These are phyloP conservation scores for Leptinotarsa rubiginosa DNA, from an alignment of 2,888 invertebrate genomes.

Conservation along the genomic window DNA sequence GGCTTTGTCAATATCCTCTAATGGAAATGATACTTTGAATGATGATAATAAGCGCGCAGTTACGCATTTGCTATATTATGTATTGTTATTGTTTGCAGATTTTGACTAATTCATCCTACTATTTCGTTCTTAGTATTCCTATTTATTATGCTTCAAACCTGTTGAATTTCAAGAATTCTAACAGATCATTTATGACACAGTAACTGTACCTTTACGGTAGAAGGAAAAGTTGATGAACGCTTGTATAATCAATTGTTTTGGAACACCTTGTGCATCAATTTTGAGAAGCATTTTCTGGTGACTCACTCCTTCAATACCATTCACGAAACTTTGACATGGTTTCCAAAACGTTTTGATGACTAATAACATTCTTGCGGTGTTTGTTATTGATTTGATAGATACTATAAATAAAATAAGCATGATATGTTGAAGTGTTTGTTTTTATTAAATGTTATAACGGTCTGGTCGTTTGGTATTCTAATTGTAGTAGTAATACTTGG, in stretches of 20 bases:
- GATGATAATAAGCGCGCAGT: no score
- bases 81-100: no score
- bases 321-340: conserved; percentile 1
- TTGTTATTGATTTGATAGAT: conserved; percentile 29
- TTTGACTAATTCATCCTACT: no score
- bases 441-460: conserved; percentile 20
- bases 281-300: background rate
- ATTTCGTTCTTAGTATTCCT: no score
- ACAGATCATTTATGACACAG: no score
- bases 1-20: no score
- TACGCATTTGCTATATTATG: no score
- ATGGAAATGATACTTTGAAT: no score
- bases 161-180: no score
- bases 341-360: conserved; percentile 11
- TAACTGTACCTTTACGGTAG: no score
- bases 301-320: conserved; percentile 5
- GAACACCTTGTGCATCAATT: background rate
- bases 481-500: conserved; percentile 18
- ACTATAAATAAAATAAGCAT: conserved; percentile 28
- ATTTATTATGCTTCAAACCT: no score
- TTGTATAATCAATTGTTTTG: background rate
- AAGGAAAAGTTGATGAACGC: no score
- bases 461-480: conserved; percentile 14
- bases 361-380: conserved; percentile 16
- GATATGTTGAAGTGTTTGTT: conserved; percentile 28